Percentiles rank a stretch among this genome's conserved stretches.
These are phyloP conservation scores for Lycaena phlaeas DNA, from an alignment of 2,888 invertebrate genomes.

Conservation along the genomic window DNA sequence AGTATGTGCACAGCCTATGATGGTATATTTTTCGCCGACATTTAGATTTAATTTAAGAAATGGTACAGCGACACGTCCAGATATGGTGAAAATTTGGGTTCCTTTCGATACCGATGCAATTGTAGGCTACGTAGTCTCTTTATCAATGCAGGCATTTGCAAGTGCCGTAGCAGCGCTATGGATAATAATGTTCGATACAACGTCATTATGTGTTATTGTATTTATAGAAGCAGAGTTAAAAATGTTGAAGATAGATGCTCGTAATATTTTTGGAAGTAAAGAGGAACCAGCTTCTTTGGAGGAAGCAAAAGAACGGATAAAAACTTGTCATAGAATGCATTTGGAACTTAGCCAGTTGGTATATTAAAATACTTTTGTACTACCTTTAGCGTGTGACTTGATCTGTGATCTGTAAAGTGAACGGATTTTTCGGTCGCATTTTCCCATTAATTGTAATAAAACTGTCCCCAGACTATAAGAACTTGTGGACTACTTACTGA, in stretches of 20 bases:
- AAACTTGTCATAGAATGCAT: not conserved
- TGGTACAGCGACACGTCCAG: not conserved
- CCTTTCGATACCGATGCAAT: not conserved
- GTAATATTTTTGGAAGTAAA: not conserved
- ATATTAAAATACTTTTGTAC: not conserved
- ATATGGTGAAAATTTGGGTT: not conserved
- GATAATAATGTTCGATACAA: not conserved
- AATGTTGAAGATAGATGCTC: not conserved
- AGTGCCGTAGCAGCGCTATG: not conserved
- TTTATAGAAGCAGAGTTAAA: not conserved
- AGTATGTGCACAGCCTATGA: not conserved
- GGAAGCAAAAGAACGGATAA: not conserved
- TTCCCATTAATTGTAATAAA: slow-evolving; percentile 9
- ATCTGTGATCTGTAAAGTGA: too few relatives aligned
- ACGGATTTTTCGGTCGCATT: not conserved
- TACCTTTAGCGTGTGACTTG: too few relatives aligned
- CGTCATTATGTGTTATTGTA: not conserved
- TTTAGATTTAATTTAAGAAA: not conserved
- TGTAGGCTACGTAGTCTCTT: not conserved
- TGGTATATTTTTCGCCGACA: not conserved
- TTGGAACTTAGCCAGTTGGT: not conserved
- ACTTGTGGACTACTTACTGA: slow-evolving; percentile 7
- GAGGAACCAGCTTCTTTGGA: not conserved
- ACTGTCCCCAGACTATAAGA: slow-evolving; percentile 7
- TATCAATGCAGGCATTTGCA: not conserved